A percentile compares a stretch with the other conserved stretches of the same genome.
Conservation (phyloP, 2,113 vertebrate genomes). For the Greenwoodochromis staneri region DNA sequence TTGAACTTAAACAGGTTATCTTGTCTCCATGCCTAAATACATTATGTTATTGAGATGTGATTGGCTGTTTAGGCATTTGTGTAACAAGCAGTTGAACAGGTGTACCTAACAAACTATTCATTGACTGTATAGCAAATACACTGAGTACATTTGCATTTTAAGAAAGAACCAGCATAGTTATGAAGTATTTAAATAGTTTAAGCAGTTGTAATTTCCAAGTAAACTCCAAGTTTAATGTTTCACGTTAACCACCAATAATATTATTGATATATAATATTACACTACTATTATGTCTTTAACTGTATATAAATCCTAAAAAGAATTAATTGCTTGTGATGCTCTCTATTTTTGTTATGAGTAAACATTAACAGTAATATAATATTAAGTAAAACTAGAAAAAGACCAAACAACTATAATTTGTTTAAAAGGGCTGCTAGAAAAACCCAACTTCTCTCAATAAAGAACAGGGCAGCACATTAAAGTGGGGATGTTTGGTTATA, state of each 20-base stretch:
- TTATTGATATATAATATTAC: neutral
- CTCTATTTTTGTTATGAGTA: neutral
- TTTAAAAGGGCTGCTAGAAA: neutral
- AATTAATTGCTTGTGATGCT: neutral
- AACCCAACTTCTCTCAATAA: neutral
- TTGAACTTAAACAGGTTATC: neutral
- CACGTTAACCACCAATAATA: neutral
- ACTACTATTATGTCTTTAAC: neutral
- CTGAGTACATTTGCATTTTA: neutral
- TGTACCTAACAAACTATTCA: neutral
- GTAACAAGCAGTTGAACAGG: neutral
- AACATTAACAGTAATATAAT: neutral
- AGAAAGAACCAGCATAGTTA: neutral
- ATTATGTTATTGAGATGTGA: neutral
- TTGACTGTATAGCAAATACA: neutral
- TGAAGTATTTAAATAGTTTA: neutral
- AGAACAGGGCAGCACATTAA: neutral
- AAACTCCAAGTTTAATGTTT: neutral
- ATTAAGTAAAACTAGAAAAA: neutral
- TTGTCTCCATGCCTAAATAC: neutral
- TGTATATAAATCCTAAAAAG: neutral
- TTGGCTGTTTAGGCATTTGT: neutral
- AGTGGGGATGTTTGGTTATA: neutral
- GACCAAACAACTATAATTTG: neutral
- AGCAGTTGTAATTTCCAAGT: neutral